Conservation (phyloP, 2,113 vertebrate species). For the Neogobius melanostomus region DNA sequence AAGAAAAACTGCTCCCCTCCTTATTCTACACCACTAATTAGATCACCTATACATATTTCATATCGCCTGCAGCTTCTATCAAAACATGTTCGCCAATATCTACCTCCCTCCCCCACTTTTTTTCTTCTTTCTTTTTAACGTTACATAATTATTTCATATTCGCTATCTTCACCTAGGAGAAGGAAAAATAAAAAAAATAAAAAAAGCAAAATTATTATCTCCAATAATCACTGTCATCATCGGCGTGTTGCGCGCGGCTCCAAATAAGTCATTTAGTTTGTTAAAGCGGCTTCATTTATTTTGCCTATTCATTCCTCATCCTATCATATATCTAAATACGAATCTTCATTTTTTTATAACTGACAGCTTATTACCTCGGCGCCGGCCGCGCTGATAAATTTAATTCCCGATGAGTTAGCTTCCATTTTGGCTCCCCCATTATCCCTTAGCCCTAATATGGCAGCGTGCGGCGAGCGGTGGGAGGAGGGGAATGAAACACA, state of each 20-base stretch:
- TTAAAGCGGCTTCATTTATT: conserved; percentile 76
- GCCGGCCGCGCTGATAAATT: conserved; percentile 81
- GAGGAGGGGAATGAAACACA: conserved; percentile 50
- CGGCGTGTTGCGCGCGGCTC: conserved; percentile 66
- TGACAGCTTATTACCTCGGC: conserved; percentile 84
- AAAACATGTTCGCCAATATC: conserved; percentile 54
- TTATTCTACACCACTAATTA: conserved; percentile 63
- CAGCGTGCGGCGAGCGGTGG: conserved; percentile 44
- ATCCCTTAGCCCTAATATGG: conserved; percentile 69
- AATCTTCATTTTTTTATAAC: conserved; percentile 79
- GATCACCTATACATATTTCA: conserved; percentile 69
- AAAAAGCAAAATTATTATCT: conserved; percentile 69
- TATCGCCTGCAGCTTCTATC: conserved; percentile 60
- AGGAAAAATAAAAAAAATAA: neutral
- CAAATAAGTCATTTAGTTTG: conserved; percentile 80
- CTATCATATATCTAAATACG: conserved; percentile 83
- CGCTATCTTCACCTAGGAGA: conserved; percentile 63
- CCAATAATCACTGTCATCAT: conserved; percentile 76
- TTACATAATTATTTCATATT: conserved; percentile 72
- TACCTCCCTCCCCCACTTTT: conserved; percentile 27
- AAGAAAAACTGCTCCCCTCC: conserved; percentile 12
- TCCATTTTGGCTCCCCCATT: conserved; percentile 79
- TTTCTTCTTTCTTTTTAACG: conserved; percentile 11
- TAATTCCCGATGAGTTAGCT: conserved; percentile 79
- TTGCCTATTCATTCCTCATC: conserved; percentile 77